Percentiles rank a stretch among this genome's conserved stretches.
phyloP scores from a whole-genome alignment of 2,113 vertebrate genomes.

The human region GRCh38 chr21:9943001-9943500 shows the following conservation, averaged over 20 bases:
- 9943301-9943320: not conserved
- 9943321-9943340: not conserved
- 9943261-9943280: not conserved
- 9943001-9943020: not conserved
- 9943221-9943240: not conserved
- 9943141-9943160: not conserved
- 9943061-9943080: not conserved
- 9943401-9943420: not conserved
- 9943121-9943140: not conserved
- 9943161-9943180: not conserved
- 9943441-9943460: not conserved
- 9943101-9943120: not conserved
- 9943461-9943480: not conserved
- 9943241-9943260: not conserved
- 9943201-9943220: not conserved
- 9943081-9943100: not conserved
- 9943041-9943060: not conserved
- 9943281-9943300: not conserved
- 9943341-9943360: not conserved
- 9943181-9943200: not conserved
- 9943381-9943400: not conserved
- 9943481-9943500: too few relatives aligned
- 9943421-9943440: not conserved
- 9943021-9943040: not conserved
- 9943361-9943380: not conserved